Percentiles rank a stretch among this genome's conserved stretches.
These are phyloP conservation scores for Germaria angustata DNA, from an alignment of 2,888 invertebrate genomes.

Conservation along the genomic window DNA sequence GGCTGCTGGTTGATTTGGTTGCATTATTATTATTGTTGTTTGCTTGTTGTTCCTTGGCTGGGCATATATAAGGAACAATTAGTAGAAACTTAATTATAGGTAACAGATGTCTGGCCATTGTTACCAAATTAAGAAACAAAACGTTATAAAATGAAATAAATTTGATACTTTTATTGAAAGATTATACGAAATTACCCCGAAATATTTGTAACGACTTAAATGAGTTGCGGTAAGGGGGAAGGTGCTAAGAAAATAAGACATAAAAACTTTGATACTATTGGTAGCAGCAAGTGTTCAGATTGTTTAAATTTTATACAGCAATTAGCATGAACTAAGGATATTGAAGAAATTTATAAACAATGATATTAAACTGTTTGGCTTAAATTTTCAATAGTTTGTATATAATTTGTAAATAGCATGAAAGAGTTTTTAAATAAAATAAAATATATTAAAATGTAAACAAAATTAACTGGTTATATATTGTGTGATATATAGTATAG, in stretches of 20 bases:
- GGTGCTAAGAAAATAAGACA: conserved; percentile 28
- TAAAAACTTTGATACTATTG: conserved; percentile 6
- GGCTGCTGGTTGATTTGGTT: conserved; percentile 55
- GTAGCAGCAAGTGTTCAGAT: not conserved
- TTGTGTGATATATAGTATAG: too few species aligned
- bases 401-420: too few species aligned
- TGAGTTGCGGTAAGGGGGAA: not conserved
- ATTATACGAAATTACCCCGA: conserved; percentile 39
- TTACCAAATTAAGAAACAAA: conserved; percentile 65
- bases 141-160: conserved; percentile 56
- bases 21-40: conserved; percentile 37
- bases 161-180: conserved; percentile 63
- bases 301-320: not conserved
- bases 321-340: conserved; percentile 17
- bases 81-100: conserved; percentile 65
- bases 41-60: not conserved
- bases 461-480: too few species aligned
- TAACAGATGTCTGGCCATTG: conserved; percentile 66
- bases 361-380: too few species aligned
- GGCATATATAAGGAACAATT: conserved; percentile 60
- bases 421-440: too few species aligned
- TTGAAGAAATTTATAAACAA: too few species aligned
- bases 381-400: too few species aligned
- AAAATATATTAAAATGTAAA: too few species aligned
- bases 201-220: conserved; percentile 12